A percentile compares a stretch with the other conserved stretches of the same genome.
phyloP scores from a whole-genome alignment of 35 echinoderm and acorn worm species.

The Eucidaris tribuloides region DNA sequence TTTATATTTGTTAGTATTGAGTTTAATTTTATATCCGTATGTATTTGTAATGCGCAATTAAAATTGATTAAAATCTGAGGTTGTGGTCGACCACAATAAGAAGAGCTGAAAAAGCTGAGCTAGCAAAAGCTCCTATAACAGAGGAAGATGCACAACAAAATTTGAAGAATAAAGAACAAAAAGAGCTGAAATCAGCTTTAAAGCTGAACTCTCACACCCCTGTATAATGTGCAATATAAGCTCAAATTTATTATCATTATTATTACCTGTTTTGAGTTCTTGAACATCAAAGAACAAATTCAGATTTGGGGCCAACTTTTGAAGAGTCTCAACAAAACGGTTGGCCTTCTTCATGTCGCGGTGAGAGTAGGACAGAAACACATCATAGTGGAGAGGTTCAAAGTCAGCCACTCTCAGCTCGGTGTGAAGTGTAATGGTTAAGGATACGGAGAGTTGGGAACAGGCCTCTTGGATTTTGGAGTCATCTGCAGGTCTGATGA shows the following conservation, averaged over 20 bases:
- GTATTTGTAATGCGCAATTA: too few species aligned
- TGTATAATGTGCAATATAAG: not conserved
- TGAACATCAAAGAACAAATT: conserved; percentile 90
- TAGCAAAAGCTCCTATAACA: too few species aligned
- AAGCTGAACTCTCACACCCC: too few species aligned
- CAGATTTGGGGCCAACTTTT: conserved; percentile 45
- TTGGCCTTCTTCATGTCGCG: conserved; percentile 54
- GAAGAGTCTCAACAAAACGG: conserved; percentile 44
- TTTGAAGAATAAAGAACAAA: too few species aligned
- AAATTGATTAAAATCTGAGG: too few species aligned
- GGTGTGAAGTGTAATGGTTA: conserved; percentile 34
- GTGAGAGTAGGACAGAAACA: conserved; percentile 91
- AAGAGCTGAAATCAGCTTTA: too few species aligned
- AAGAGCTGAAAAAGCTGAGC: too few species aligned
- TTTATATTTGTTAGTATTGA: too few species aligned
- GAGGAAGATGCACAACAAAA: too few species aligned
- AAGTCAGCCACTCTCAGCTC: conserved; percentile 41
- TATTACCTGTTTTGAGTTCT: conserved; percentile 85
- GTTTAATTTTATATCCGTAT: too few species aligned
- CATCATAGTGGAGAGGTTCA: conserved; percentile 65
- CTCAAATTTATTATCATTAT: not conserved
- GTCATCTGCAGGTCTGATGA: conserved; percentile 28
- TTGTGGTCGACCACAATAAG: too few species aligned
- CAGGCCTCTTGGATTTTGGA: conserved; percentile 50
- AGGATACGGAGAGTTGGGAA: conserved; percentile 25